These are phyloP conservation scores for Nannobrachium achirus DNA, from an alignment of 2,113 vertebrate genomes.

Conservation along the genomic window DNA sequence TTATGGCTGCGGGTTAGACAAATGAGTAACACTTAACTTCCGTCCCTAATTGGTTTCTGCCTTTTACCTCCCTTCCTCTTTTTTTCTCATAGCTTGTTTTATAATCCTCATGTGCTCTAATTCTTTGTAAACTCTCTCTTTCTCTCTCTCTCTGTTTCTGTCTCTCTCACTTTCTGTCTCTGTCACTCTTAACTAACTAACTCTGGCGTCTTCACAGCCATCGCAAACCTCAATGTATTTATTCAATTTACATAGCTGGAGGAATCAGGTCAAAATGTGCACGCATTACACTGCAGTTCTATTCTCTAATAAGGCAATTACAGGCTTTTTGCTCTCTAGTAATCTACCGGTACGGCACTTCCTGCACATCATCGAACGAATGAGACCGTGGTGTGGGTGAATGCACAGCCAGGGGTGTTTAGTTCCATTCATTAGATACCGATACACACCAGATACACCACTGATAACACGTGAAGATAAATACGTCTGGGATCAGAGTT, in stretches of 20 bases:
- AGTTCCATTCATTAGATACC: slow-evolving; percentile 34
- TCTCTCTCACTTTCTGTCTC: neutral
- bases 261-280: slow-evolving; percentile 28
- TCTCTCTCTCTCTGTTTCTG: slow-evolving; percentile 6
- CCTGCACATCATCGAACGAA: slow-evolving; percentile 39
- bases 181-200: slow-evolving; percentile 16
- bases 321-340: slow-evolving; percentile 49
- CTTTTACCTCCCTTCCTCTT: neutral
- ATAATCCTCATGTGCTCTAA: neutral
- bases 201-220: slow-evolving; percentile 25
- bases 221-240: slow-evolving; percentile 25
- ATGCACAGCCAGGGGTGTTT: slow-evolving; percentile 23
- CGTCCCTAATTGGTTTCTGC: neutral
- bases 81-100: neutral
- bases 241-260: slow-evolving; percentile 44
- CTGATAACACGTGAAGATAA: too few species aligned
- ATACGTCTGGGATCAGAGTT: slow-evolving; percentile 15
- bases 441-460: neutral
- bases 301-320: slow-evolving; percentile 64
- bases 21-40: neutral
- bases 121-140: neutral
- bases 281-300: slow-evolving; percentile 39
- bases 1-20: slow-evolving; percentile 3
- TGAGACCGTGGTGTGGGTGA: slow-evolving; percentile 36
- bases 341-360: slow-evolving; percentile 41